Evolutionary conservation across 1,140 invertebrate species (phyloP), one percentile per base, ranked within the genome.

Genomic region (Campoletis sonorensis): DNA sequence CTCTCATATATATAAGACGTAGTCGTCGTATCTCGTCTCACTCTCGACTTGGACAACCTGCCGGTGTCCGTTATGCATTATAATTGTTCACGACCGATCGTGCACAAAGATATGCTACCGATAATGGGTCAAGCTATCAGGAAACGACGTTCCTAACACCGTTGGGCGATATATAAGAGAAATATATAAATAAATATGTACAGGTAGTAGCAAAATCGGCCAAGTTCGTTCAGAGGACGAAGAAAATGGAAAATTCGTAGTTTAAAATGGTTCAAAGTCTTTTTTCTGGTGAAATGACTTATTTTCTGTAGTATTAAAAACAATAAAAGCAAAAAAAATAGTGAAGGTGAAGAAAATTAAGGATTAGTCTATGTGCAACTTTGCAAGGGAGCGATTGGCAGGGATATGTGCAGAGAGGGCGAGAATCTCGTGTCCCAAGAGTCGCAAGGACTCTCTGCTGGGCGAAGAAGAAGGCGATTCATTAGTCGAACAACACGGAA

Each of bases 401-500:
- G 82, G 78, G 79, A 81, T 83, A 26, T 58, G 8, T 45, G 21
- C 18, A 21, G 82, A 70, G 26, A 26, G 16, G 64, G 30, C 58
- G 82, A 82, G 54, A 58, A 18, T 54, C 23, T 79, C 64, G 81
- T 79, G 61, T 54, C 51, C 54, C 77, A 23, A 61, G 81, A 23
- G 45, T 26, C 68, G 51, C 40, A 26, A 79, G 77, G 76, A 79
- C 40, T 45, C 21, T 67, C 61, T 27, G 21, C n/a, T 67, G 61
- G 13, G n/a, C 76, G 51, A 64, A 78, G 79, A 87, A 86, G 87
- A 89, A 91, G 89, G 87, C 90, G 88, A 91, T 91, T 91, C 90
- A 91, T 91, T 91, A 91, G 90, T 89, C 87, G 87, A 90, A 91
- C 89, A 91, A 91, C 89, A 90, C 90, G 90, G 90, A 91, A 91